Base-by-base conservation (phyloP, 2,113 vertebrate genomes). In the Galbula dea region DNA sequence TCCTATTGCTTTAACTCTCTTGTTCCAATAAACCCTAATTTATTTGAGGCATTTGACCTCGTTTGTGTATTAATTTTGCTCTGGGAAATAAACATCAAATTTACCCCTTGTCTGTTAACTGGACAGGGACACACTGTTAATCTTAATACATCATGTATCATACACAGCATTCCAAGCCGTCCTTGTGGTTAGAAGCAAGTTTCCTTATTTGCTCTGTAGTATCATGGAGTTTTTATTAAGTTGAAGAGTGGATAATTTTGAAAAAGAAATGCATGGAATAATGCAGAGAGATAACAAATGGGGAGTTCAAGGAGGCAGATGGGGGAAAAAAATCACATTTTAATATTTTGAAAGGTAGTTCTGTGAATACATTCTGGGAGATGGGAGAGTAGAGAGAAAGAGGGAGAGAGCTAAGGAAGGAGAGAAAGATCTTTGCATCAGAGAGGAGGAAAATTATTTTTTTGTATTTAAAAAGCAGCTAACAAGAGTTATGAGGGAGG, bases 231-330 rank as follows among this genome's bases (percentile, higher is more conserved):
- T 93, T 93, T 57, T 36, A 39, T 41, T 3, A 82, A 72, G 21
- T 30, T 57, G 11, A 30, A 27, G 19, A 63, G 49, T 26, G 10
- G 3, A 46, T 55, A 19, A 54, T 73, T 85, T 32, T n/a, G 10
- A 24, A 83, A 30, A 20, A 54, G 37, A 72, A 36, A 46, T 32
- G 3, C 3, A 34, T 90, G 16, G 10, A 32, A 57, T 66, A 55
- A 65, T 6, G 12, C 9, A 51, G 49, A 74, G 10, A 16, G 19
- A 58, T 74, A 91, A 39, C 29, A 59, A 11, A 1, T 49, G 8
- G 1, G 1, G 3, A 0, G 5, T 3, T 27, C 4, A 9, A 11
- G 20, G 6, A 48, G 36, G 45, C 12, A 45, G 21, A 34, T 22
- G 22, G 21, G 5, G 6, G 4, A 4, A 19, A 21, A 37, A 30